Base-by-base conservation (phyloP, 2,888 invertebrate species). In the Altica lythri region DNA sequence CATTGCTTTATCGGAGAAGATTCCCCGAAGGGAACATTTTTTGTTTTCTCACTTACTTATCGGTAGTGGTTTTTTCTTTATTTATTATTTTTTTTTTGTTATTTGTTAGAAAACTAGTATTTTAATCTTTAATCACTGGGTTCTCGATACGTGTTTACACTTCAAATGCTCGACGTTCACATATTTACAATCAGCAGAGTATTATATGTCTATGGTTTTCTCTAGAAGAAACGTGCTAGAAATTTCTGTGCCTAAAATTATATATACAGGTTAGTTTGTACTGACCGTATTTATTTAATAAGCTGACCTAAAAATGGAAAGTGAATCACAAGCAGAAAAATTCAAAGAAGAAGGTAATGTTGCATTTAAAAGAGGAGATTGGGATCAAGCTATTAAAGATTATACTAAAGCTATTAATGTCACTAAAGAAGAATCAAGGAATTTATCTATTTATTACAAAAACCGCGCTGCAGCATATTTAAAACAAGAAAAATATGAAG, bases 391-490 rank as follows among this genome's bases (percentile, higher is more conserved):
- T 1, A 78, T 94, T 57, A 78, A 80, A 6, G 80, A 81, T 50
- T 97, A 96, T 72, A 85, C 86, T 2, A 83, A 86, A 67, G 90
- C 92, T 1, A 82, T 92, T 14, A 83, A 85, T 62, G 67, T 83
- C 9, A 78, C 81, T 0, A 84, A 83, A 18, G 83, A 82, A 50
- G 86, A 88, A 46, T 84, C 86, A 57, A 81, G 84, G 45, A 90
- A 94, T 48, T 79, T 87, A 64, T 84, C 89, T 0, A 83, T 91
- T 0, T 88, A 90, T 66, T 85, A 89, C 63, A 97, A 97, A 77
- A 99, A 99, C 76, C 86, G 95, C 45, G 95, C 98, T 1, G 95
- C 96, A 1, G 93, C 90, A 4, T 86, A 91, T 74, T 79, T 98
- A 12, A 97, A 97, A 71, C 77, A 83, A 52, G 84, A 88, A 34